phyloP scores from a whole-genome alignment of 2,113 vertebrate genomes.

The Hippocampus barbouri region DNA sequence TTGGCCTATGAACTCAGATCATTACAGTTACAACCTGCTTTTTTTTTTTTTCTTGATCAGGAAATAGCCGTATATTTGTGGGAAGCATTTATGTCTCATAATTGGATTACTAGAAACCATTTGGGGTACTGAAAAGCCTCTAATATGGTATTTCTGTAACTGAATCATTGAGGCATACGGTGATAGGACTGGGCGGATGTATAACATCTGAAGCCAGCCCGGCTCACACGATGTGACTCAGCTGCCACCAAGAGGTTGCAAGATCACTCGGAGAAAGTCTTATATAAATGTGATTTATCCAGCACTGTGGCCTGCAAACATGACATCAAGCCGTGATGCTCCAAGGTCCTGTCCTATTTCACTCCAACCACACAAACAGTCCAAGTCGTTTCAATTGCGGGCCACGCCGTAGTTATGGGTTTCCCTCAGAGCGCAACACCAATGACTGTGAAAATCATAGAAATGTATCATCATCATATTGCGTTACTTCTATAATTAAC shows the following conservation, averaged over 20 bases:
- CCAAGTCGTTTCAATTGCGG: not conserved
- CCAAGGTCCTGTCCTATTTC: too few relatives aligned
- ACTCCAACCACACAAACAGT: too few relatives aligned
- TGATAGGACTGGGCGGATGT: not conserved
- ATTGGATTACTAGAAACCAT: not conserved
- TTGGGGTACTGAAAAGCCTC: not conserved
- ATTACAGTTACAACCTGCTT: not conserved
- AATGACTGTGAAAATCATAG: not conserved
- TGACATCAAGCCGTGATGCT: not conserved
- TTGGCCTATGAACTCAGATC: not conserved
- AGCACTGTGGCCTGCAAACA: not conserved
- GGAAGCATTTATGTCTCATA: not conserved
- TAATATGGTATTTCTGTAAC: not conserved
- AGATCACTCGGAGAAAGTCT: not conserved
- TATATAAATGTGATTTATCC: not conserved
- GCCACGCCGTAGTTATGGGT: not conserved
- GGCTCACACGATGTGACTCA: not conserved
- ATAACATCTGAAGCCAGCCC: not conserved
- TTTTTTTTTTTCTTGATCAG: not conserved
- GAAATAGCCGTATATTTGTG: too few relatives aligned
- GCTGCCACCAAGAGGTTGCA: constrained; percentile 2
- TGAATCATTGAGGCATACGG: not conserved
- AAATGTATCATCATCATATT: too few relatives aligned
- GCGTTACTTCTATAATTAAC: too few relatives aligned
- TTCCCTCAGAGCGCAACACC: not conserved